phyloP scores from a whole-genome alignment of 2,888 invertebrate genomes.

The Chloromyia formosa region DNA sequence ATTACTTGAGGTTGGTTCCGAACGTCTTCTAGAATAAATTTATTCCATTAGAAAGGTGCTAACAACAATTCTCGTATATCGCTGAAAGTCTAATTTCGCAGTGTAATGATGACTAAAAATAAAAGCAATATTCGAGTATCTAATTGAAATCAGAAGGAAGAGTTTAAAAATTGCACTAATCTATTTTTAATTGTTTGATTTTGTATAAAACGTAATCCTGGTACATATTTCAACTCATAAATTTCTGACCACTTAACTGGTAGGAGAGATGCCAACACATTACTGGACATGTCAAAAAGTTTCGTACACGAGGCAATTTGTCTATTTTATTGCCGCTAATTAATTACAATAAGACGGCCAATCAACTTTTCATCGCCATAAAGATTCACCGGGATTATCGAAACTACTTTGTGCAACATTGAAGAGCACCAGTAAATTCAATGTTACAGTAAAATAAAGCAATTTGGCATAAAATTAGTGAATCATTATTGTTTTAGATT shows the following conservation, averaged over 20 bases:
- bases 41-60: no score
- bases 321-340: not conserved
- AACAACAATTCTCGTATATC: no score
- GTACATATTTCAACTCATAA: not conserved
- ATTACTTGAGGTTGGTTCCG: no score
- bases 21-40: no score
- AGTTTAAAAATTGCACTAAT: no score
- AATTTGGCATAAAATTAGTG: not conserved
- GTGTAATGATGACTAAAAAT: no score
- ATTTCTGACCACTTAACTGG: conserved; percentile 1
- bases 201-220: no score
- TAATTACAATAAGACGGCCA: not conserved
- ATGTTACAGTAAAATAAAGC: not conserved
- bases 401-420: not conserved
- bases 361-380: not conserved
- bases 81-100: no score
- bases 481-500: not conserved
- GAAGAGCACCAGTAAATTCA: not conserved
- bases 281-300: not conserved
- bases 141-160: no score
- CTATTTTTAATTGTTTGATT: no score
- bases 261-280: conserved; percentile 14
- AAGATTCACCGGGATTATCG: not conserved
- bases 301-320: not conserved
- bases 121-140: no score